Percentiles rank a stretch among this genome's conserved stretches.
Conservation (phyloP, 2,888 invertebrate genomes). For the Synanthedon andrenaeformis region DNA sequence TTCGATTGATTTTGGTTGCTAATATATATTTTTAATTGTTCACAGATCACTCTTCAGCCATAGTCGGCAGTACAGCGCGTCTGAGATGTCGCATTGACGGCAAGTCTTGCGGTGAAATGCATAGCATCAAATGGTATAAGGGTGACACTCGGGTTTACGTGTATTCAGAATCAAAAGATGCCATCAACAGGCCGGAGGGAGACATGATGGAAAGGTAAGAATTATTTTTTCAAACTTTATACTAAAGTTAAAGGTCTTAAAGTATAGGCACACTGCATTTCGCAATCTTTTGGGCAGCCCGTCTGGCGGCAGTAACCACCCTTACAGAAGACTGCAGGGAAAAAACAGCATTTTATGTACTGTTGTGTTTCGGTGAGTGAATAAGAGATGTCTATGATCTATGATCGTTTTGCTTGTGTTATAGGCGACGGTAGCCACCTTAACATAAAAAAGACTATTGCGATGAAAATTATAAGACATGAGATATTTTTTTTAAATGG, state of each 20-base stretch:
- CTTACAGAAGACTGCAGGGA: not conserved
- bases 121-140: conserved; percentile 88
- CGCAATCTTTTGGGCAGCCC: not conserved
- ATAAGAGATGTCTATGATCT: no score
- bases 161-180: conserved; percentile 77
- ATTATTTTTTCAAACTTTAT: not conserved
- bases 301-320: not conserved
- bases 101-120: conserved; percentile 80
- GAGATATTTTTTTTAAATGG: no score
- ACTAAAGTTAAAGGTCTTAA: not conserved
- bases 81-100: conserved; percentile 79
- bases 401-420: no score
- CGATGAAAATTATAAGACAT: no score
- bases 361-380: no score
- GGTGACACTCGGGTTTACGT: conserved; percentile 80
- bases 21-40: conserved; percentile 7
- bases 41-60: conserved; percentile 73
- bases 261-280: no score
- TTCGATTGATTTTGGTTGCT: no score
- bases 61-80: conserved; percentile 77
- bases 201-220: conserved; percentile 79
- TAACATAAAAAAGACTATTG: no score
- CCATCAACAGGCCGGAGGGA: conserved; percentile 76
- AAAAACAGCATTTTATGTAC: no score
- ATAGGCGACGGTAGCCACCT: no score